Conservation (phyloP, 37 sponge, comb jelly and placozoan species). For the Chondrosia reniformis region DNA sequence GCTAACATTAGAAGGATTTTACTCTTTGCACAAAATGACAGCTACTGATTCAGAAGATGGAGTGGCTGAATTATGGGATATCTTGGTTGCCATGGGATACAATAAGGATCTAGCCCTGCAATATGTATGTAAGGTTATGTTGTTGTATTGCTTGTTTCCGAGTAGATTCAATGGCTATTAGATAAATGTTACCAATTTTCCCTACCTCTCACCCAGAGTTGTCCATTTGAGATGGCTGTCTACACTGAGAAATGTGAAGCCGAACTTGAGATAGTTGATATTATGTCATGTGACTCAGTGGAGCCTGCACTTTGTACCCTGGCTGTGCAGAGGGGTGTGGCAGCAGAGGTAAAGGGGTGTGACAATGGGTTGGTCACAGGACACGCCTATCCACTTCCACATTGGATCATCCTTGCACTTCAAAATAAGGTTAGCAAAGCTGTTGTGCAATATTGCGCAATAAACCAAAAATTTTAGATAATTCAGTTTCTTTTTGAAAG, state of each 20-base stretch:
- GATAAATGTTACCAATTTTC: not conserved
- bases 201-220: constrained; percentile 37
- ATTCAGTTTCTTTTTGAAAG: not conserved
- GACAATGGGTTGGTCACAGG: constrained; percentile 16
- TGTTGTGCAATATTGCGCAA: not conserved
- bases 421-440: constrained; percentile 50
- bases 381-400: constrained; percentile 23
- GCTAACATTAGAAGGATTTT: constrained; percentile 58
- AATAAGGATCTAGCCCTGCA: constrained; percentile 32
- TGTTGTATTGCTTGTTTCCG: not conserved
- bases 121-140: constrained; percentile 19
- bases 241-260: constrained; percentile 57
- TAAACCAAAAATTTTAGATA: not conserved
- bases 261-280: constrained; percentile 55
- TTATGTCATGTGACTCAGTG: constrained; percentile 17
- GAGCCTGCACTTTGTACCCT: constrained; percentile 39
- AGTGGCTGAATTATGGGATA: constrained; percentile 54
- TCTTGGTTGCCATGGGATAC: constrained; percentile 55
- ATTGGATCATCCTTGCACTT: constrained; percentile 44
- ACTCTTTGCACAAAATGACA: constrained; percentile 64
- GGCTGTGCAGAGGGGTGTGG: constrained; percentile 35
- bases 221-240: constrained; percentile 60
- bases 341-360: constrained; percentile 21
- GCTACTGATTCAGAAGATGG: constrained; percentile 59
- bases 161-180: not conserved